These are phyloP conservation scores for Chironomus tentans DNA, from an alignment of 2,888 invertebrate species.

Conservation along the genomic window DNA sequence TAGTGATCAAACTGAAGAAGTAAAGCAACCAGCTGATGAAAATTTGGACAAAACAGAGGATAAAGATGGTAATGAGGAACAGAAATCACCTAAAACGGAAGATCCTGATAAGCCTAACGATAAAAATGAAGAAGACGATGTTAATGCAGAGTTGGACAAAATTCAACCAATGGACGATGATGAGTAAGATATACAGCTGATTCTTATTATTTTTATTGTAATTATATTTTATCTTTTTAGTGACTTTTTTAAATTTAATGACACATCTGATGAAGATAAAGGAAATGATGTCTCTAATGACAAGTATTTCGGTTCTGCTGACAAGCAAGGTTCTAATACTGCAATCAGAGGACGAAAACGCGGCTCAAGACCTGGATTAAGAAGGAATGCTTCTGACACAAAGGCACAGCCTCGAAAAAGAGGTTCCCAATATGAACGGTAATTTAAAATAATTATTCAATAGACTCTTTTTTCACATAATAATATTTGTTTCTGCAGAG, in stretches of 20 bases:
- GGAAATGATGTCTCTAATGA: background rate
- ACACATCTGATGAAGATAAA: background rate
- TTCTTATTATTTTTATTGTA: background rate
- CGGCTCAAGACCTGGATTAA: background rate
- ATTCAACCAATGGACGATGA: conserved; percentile 15
- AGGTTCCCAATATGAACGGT: conserved; percentile 8
- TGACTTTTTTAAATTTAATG: conserved; percentile 11
- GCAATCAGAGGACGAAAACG: background rate
- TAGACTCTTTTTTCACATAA: background rate
- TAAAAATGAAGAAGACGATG: background rate
- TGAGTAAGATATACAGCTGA: background rate
- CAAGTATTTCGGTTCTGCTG: conserved; percentile 10
- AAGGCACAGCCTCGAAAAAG: background rate
- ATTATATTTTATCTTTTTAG: background rate
- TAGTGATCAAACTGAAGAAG: background rate
- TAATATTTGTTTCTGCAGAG: background rate
- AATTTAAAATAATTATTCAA: background rate
- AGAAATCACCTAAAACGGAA: background rate
- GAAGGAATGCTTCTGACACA: background rate
- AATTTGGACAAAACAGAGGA: background rate
- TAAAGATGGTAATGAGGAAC: background rate
- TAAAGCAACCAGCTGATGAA: background rate
- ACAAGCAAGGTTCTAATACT: background rate
- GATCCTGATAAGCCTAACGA: background rate
- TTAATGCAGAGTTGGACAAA: conserved; percentile 1